Conservation (phyloP, 1,140 invertebrate species). For the Drosophila bocki region DNA sequence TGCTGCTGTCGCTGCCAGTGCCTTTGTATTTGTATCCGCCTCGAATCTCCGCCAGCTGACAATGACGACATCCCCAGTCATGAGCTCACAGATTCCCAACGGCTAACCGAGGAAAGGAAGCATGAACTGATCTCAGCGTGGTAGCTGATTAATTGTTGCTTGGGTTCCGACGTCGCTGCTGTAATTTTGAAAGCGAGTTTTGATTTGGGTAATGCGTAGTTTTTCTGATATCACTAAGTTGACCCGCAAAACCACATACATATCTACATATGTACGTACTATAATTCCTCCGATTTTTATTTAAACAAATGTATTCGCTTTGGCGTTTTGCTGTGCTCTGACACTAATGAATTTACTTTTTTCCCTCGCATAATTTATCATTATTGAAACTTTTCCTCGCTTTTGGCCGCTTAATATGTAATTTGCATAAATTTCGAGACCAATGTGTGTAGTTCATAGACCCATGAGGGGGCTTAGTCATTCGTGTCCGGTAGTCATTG, state of each 20-base stretch:
- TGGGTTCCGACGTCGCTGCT: not conserved
- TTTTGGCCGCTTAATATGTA: slow-evolving; percentile 6
- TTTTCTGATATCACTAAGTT: slow-evolving; percentile 10
- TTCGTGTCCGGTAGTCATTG: slow-evolving; percentile 16
- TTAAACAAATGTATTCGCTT: slow-evolving; percentile 58
- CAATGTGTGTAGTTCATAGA: slow-evolving; percentile 3
- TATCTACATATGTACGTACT: not conserved
- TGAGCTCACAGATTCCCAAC: slow-evolving; percentile 55
- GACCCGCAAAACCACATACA: slow-evolving; percentile 2
- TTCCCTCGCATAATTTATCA: slow-evolving; percentile 45
- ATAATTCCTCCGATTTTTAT: slow-evolving; percentile 30
- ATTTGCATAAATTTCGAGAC: slow-evolving; percentile 39
- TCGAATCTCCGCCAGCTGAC: slow-evolving; percentile 43
- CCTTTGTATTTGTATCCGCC: slow-evolving; percentile 25
- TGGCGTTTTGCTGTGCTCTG: slow-evolving; percentile 35
- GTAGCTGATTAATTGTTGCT: slow-evolving; percentile 19
- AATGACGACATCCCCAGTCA: slow-evolving; percentile 67
- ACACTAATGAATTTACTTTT: slow-evolving; percentile 59
- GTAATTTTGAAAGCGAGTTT: slow-evolving; percentile 24
- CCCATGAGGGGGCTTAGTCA: slow-evolving; percentile 25
- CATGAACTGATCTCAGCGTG: slow-evolving; percentile 26
- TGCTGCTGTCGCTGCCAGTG: slow-evolving; percentile 11
- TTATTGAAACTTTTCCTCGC: slow-evolving; percentile 17
- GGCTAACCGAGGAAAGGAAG: slow-evolving; percentile 12
- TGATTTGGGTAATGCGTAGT: slow-evolving; percentile 9